Evolutionary conservation across 2,797 vertebrate genomes (phyloP).

Genomic region (Scolopax bukidnonensis): DNA sequence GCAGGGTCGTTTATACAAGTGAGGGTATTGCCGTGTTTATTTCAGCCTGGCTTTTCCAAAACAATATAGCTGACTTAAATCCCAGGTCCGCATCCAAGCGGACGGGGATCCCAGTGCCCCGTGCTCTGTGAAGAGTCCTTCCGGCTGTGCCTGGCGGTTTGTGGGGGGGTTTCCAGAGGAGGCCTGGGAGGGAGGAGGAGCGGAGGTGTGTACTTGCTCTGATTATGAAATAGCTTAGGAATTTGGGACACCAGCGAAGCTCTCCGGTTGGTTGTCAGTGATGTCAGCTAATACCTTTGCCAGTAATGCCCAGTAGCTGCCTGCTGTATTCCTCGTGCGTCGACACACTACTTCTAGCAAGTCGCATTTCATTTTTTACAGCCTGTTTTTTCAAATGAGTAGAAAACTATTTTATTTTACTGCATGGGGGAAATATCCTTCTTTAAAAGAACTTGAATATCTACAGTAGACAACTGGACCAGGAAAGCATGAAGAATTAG

Average conservation of each 20-base stretch:
- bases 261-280: neutral
- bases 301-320: slow-evolving; percentile 8
- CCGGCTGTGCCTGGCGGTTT: too few relatives aligned
- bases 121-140: neutral
- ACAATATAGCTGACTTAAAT: neutral
- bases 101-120: neutral
- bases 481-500: neutral
- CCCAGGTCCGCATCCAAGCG: neutral
- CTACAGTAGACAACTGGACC: neutral
- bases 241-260: neutral
- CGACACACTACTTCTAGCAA: neutral
- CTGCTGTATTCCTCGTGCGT: neutral
- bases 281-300: slow-evolving; percentile 8
- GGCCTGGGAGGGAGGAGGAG: neutral
- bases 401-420: neutral
- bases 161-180: neutral
- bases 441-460: neutral
- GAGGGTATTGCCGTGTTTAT: neutral
- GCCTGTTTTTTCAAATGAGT: neutral
- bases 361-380: neutral
- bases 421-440: neutral
- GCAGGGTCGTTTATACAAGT: neutral
- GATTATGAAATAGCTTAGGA: slow-evolving; percentile 31
- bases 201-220: neutral
- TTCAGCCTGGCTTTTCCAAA: neutral